Conservation (phyloP, 2,797 vertebrate species). For the Lycodopsis pacificus region DNA sequence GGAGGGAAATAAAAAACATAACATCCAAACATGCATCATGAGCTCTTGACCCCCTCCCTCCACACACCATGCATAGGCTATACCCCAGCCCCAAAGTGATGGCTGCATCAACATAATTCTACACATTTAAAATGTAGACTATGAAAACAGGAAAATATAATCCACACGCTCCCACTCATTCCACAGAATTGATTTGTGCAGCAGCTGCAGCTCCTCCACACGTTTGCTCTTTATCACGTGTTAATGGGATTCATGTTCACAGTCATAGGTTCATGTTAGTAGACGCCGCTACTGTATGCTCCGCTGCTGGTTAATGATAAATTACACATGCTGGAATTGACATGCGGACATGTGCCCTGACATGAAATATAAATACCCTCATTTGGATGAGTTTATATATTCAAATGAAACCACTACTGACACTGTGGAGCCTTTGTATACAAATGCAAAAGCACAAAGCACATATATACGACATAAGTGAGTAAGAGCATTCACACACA, state of each 20-base stretch:
- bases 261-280: conserved; percentile 64
- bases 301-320: conserved; percentile 64
- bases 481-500: not conserved
- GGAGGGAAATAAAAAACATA: conserved; percentile 58
- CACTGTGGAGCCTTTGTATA: not conserved
- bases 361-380: conserved; percentile 64
- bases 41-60: not conserved
- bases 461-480: not conserved
- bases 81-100: not conserved
- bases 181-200: conserved; percentile 30
- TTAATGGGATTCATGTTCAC: conserved; percentile 72
- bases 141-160: conserved; percentile 12
- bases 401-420: conserved; percentile 41
- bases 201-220: conserved; percentile 42
- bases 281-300: conserved; percentile 45
- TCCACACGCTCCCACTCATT: not conserved
- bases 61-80: not conserved
- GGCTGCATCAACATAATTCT: conserved; percentile 5
- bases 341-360: conserved; percentile 48
- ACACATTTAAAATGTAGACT: conserved; percentile 18
- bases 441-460: not conserved
- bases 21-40: conserved; percentile 37
- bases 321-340: conserved; percentile 65
- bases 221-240: conserved; percentile 55
- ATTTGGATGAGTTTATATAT: conserved; percentile 61